Evolutionary conservation across 1,140 invertebrate genomes (phyloP).

Genomic region (Aphis craccivora): DNA sequence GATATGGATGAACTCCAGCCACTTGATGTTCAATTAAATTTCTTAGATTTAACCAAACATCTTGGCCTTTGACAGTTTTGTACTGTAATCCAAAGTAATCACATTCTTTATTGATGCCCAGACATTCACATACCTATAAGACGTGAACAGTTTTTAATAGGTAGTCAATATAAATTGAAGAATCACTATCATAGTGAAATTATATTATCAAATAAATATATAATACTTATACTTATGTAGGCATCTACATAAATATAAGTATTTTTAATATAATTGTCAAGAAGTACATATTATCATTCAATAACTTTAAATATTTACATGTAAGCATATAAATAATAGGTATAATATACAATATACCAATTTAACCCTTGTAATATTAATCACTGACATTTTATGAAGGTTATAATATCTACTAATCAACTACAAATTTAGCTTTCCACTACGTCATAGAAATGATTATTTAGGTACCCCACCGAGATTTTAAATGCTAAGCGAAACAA

Average conservation of each 20-base stretch:
- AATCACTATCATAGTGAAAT: background rate
- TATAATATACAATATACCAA: no score
- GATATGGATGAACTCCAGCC: conserved; percentile 68
- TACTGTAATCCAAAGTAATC: conserved; percentile 87
- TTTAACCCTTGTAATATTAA: no score
- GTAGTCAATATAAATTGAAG: background rate
- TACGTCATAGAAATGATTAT: no score
- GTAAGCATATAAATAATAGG: no score
- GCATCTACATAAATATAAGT: background rate
- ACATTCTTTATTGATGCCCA: conserved; percentile 83
- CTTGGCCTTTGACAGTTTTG: conserved; percentile 74
- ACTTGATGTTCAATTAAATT: conserved; percentile 81
- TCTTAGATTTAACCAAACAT: conserved; percentile 83
- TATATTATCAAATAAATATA: no score
- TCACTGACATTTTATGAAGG: no score
- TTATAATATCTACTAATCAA: background rate
- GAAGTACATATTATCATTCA: no score
- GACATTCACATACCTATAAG: conserved; percentile 79
- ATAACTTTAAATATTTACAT: no score
- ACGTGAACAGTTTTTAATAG: background rate
- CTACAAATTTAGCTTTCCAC: background rate
- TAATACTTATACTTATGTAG: no score
- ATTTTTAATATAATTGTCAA: background rate
- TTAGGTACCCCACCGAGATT: no score
- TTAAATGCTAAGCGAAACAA: no score